Percentiles rank a stretch among this genome's conserved stretches.
Conservation (phyloP, 1,140 invertebrate species). For the Eurosta solidaginis region DNA sequence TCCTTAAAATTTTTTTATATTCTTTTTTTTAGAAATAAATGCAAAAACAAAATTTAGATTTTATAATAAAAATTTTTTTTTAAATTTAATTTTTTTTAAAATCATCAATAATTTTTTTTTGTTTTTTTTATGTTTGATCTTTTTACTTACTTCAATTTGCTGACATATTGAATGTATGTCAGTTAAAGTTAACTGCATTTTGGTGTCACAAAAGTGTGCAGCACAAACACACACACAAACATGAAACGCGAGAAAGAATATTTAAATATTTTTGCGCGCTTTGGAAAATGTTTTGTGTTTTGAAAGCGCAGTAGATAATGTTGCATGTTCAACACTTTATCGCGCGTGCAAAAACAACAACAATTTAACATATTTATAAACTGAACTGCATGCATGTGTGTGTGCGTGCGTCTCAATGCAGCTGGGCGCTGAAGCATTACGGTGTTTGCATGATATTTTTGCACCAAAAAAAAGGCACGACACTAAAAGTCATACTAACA, state of each 20-base stretch:
- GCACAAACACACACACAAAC: not conserved
- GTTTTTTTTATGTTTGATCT: not conserved
- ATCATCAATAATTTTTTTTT: not conserved
- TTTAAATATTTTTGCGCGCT: not conserved
- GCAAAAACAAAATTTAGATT: not conserved
- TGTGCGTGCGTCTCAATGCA: too few species aligned
- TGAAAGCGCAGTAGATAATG: not conserved
- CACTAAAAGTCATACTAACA: constrained; percentile 20
- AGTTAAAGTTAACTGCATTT: not conserved
- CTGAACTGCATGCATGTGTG: not conserved
- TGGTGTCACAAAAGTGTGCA: constrained; percentile 14
- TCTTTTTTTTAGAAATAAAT: not conserved
- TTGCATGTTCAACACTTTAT: not conserved
- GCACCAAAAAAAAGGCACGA: constrained; percentile 15
- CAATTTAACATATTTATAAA: not conserved
- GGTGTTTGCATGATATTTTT: not conserved
- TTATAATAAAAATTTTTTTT: not conserved
- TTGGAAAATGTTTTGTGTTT: not conserved
- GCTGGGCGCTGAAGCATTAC: not conserved
- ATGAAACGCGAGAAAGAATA: not conserved
- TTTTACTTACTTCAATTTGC: not conserved
- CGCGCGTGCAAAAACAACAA: too few species aligned
- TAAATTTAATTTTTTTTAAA: not conserved
- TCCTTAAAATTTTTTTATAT: not conserved
- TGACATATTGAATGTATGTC: not conserved